These are phyloP conservation scores for Halocaridina rubra DNA, from an alignment of 2,888 invertebrate species.

Conservation along the genomic window DNA sequence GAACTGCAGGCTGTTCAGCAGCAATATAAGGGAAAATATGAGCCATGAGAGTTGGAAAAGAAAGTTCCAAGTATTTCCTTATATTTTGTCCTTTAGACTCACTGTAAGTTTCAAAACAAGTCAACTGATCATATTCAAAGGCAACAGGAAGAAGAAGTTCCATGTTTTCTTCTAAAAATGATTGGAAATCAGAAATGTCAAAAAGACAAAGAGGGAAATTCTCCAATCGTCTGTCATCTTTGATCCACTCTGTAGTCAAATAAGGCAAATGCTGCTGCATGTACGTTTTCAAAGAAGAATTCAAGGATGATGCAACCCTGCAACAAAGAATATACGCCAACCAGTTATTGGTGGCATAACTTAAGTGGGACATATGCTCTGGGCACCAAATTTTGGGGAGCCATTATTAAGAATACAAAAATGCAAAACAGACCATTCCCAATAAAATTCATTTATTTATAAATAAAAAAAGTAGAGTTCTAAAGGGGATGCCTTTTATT, in stretches of 20 bases:
- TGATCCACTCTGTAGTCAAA: slow-evolving; percentile 24
- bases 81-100: background rate
- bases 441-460: too few relatives aligned
- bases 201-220: slow-evolving; percentile 13
- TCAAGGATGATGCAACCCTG: slow-evolving; percentile 3
- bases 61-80: background rate
- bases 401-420: too few relatives aligned
- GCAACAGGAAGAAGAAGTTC: slow-evolving; percentile 12
- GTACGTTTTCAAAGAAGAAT: background rate
- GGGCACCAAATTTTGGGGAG: too few relatives aligned
- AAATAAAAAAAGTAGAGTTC: too few relatives aligned
- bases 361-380: too few relatives aligned
- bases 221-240: background rate
- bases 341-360: too few relatives aligned
- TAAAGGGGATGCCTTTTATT: too few relatives aligned
- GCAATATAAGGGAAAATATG: slow-evolving; percentile 34
- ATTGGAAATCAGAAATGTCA: background rate
- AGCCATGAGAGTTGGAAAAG: slow-evolving; percentile 20
- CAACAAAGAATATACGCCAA: background rate
- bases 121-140: slow-evolving; percentile 3
- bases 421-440: too few relatives aligned
- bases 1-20: background rate
- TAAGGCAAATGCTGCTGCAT: slow-evolving; percentile 15
- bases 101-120: background rate
- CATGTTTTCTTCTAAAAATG: background rate